Evolutionary conservation across 2,888 invertebrate genomes (phyloP), one percentile per base, ranked within the genome.

Genomic region (Xestia xanthographa): DNA sequence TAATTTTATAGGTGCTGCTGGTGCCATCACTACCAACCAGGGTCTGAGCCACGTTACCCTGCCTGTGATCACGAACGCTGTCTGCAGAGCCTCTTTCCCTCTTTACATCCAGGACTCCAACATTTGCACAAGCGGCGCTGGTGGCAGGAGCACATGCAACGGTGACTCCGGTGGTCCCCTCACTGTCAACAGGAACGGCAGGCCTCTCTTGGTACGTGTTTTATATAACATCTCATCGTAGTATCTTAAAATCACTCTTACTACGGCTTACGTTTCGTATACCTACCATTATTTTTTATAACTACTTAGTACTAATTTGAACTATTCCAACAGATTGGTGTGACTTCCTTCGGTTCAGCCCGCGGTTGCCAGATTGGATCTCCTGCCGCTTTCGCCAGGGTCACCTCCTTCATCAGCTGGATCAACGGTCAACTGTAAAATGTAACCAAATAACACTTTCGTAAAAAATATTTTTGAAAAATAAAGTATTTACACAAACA

Each of bases 111-210:
- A 86, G 6, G 11, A 67, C 9, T 87, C 87, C 20, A 92, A 91
- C 80, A 81, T 93, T 66, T 93, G 93, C 77, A 90, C 85, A 48
- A 91, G 90, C 80, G 92, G 92, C 0, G 75, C 72, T 6, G 85
- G 83, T 3, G 89, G 88, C 11, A 75, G 73, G 20, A 87, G 92
- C 67, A 89, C 90, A 41, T 93, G 93, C 86, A 11, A 58, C 0
- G 91, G 93, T 6, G 93, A 93, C 79, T 93, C 93, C 14, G 93
- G 93, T n/a, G 93, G 93, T 43, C 93, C 93, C 4, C 89, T 93
- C 5, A 84, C 82, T 26, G 73, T 90, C 14, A 70, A 29, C 50
- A 86, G 89, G 5, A 82, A 84, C 48, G 74, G 70, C 50, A 71
- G 66, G 5, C 85, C 69, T 6, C 8, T 91, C 29, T 81, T 93